Conservation (phyloP, 2,888 invertebrate genomes). For the Hoplodrina blanda region DNA sequence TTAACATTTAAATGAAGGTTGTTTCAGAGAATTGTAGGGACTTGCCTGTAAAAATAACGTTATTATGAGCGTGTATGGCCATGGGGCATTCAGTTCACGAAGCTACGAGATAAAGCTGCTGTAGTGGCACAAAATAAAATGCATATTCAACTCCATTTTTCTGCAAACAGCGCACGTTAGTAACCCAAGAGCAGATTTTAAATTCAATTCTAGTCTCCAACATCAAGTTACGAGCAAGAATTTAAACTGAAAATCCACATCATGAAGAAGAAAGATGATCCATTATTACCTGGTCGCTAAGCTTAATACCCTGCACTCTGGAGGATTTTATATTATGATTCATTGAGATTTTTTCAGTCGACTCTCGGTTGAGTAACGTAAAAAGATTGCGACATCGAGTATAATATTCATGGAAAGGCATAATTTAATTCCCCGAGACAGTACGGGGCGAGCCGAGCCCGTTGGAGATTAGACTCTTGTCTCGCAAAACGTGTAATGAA, state of each 20-base stretch:
- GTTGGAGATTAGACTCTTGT: conserved; percentile 83
- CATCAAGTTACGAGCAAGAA: conserved; percentile 46
- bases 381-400: conserved; percentile 84
- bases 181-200: conserved; percentile 31
- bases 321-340: conserved; percentile 74
- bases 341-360: conserved; percentile 76
- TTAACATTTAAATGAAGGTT: conserved; percentile 35
- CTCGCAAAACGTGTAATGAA: conserved; percentile 84
- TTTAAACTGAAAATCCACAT: conserved; percentile 49
- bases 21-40: conserved; percentile 21
- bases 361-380: conserved; percentile 76
- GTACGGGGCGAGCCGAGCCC: conserved; percentile 72
- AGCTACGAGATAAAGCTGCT: conserved; percentile 2
- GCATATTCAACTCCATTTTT: conserved; percentile 7
- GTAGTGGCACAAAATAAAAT: conserved; percentile 28
- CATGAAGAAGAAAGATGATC: conserved; percentile 47
- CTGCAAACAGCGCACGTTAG: conserved; percentile 4
- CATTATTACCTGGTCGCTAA: conserved; percentile 49
- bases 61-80: background rate
- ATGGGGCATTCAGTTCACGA: background rate
- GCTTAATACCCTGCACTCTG: conserved; percentile 50
- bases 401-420: conserved; percentile 89
- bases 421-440: conserved; percentile 88
- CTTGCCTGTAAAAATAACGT: conserved; percentile 7
- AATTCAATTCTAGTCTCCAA: conserved; percentile 50